Conservation (phyloP, 2,113 vertebrate species). For the Origma solitaria region DNA sequence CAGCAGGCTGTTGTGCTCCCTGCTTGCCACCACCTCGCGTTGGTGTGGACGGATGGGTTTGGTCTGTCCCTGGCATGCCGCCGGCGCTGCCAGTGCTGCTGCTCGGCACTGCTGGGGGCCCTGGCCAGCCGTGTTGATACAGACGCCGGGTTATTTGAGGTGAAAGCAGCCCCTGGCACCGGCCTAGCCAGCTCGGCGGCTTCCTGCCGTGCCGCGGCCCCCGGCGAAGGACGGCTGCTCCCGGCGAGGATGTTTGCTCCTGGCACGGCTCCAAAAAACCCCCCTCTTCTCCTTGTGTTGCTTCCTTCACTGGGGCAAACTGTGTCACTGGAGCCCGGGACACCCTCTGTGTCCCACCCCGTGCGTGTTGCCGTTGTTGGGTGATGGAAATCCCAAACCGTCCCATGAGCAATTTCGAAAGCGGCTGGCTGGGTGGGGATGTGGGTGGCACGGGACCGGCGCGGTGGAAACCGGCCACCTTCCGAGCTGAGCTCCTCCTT, state of each 20-base stretch:
- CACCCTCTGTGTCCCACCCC: not conserved
- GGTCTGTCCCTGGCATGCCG: not conserved
- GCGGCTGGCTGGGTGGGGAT: not conserved
- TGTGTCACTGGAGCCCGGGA: accelerated
- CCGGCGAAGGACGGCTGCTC: not conserved
- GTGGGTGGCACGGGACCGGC: not conserved
- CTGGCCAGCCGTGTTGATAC: not conserved
- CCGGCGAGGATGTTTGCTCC: not conserved
- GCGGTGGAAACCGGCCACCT: not conserved
- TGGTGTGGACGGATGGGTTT: accelerated
- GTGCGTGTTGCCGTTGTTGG: accelerated
- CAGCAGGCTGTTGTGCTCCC: accelerated
- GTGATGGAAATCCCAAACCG: not conserved
- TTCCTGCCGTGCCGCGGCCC: not conserved
- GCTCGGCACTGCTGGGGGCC: not conserved
- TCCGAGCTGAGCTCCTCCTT: not conserved
- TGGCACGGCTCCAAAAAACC: not conserved
- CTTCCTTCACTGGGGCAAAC: not conserved
- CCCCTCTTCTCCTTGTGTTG: accelerated
- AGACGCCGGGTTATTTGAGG: not conserved
- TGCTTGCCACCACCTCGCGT: accelerated
- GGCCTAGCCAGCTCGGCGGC: not conserved
- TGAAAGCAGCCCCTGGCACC: conserved; percentile 4
- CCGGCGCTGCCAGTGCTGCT: not conserved
- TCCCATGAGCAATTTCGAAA: not conserved